These are phyloP conservation scores for Stictocephala bisonia DNA, from an alignment of 2,888 invertebrate species.

Conservation along the genomic window DNA sequence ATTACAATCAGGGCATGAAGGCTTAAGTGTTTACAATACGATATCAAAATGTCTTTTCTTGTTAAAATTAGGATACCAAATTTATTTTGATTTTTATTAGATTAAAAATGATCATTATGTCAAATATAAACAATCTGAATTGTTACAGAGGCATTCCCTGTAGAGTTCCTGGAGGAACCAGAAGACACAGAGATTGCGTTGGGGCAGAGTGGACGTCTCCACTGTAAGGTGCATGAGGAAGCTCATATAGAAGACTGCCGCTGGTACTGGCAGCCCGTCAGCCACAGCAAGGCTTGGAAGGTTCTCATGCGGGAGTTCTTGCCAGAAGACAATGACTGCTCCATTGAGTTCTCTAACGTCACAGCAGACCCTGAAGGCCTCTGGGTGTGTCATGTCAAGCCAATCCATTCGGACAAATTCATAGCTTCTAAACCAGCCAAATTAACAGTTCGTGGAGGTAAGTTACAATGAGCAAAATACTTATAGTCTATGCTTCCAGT, in stretches of 20 bases:
- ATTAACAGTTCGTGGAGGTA: conserved; percentile 29
- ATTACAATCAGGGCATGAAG: too few species aligned
- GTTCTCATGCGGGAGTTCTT: conserved; percentile 35
- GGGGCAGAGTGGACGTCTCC: background rate
- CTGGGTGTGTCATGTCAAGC: conserved; percentile 32
- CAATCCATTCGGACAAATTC: conserved; percentile 21
- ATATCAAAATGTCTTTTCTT: too few species aligned
- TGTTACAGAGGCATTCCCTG: conserved; percentile 28
- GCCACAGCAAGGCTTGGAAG: conserved; percentile 10
- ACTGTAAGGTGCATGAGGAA: conserved; percentile 18
- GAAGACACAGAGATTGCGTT: conserved; percentile 20
- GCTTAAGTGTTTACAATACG: too few species aligned
- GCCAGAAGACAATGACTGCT: conserved; percentile 5
- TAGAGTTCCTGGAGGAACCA: conserved; percentile 19
- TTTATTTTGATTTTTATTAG: too few species aligned
- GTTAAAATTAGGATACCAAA: too few species aligned
- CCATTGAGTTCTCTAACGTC: conserved; percentile 11
- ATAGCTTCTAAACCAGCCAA: conserved; percentile 2
- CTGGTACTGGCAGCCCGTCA: conserved; percentile 23
- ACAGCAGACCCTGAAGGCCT: conserved; percentile 18
- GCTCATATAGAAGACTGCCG: conserved; percentile 27
- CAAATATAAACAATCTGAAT: too few species aligned
- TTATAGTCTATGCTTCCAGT: too few species aligned
- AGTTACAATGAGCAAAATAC: too few species aligned
- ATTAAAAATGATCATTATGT: too few species aligned